Evolutionary conservation across 1,140 invertebrate species (phyloP), one percentile per base, ranked within the genome.

Genomic region (Dreissena polymorpha): DNA sequence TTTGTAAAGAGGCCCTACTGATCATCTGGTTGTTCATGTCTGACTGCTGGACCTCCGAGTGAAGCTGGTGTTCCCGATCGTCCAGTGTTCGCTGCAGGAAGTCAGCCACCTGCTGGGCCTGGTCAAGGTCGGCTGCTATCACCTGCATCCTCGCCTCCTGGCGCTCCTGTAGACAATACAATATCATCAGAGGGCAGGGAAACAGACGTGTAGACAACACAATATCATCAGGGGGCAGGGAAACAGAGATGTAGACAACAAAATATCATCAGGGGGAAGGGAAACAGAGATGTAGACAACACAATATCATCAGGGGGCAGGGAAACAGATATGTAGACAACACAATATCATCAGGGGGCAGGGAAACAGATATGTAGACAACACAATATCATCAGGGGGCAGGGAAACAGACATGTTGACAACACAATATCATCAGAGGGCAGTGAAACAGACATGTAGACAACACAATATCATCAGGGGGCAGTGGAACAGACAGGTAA

Each of bases 1-100:
- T 2, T 63, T 23, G 12, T 27, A 6, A 12, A 23, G 72, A 23
- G 3, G 23, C 86, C 89, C 87, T 80, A 92, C 90, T 85, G 8
- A 91, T 89, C 86, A 91, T 89, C 65, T 91, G 88, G 71, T 91
- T 90, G 71, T 88, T 89, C 85, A 90, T 87, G 67, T 91, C 86
- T 12, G 87, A 64, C 39, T 88, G 81, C 14, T 87, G 78, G 5
- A 88, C 10, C 67, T 90, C 87, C 2, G 87, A 75, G 5, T 88
- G 86, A 0, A 92, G 75, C 8, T 86, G 77, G 10, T 83, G 67
- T 65, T 91, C 89, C n/a, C 89, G 85, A 0, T 89, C 84, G 25
- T 91, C 86, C n/a, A 92, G 81, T 27, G 86, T 77, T 12, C 86
- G 57, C 64, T 89, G 87, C 16, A 92, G 86, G 60, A 87, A 76